Base-by-base conservation (phyloP, 2,113 vertebrate genomes). In the Melanotaenia duboulayi region DNA sequence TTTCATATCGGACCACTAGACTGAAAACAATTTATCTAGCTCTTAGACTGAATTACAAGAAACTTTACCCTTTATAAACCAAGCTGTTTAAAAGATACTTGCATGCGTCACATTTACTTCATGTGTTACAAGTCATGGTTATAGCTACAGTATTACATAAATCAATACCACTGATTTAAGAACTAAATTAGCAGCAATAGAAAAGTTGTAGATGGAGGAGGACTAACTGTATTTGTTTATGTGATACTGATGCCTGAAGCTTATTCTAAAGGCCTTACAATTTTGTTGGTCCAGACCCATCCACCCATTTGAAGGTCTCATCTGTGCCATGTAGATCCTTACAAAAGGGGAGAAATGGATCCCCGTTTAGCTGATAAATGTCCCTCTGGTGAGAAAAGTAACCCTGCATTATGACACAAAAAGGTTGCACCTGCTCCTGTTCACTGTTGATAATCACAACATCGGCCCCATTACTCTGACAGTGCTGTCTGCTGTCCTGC, bases 361-460 rank as follows among this genome's bases (percentile, higher is more conserved):
- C 1, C 17, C 39, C 20, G 58, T 69, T 16, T 49, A 61, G 23
- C 24, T 25, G 48, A 37, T 54, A 50, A 22, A 81, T 52, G 6
- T 17, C 57, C 7, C 2, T 35, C 79, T 81, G 50, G 22, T 44
- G 57, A 50, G 50, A 40, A 20, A 1, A 35, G 28, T n/a, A 17
- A 16, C 24, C 19, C 3, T 57, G 28, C 28, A 57, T n/a, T 7
- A 59, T 23, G 11, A 37, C 2, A 20, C 10, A 39, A 9, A 39
- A 1, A 58, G 2, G n/a, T 7, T 17, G 14, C 12, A 82, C 74
- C 81, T 66, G 60, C 14, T 78, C 65, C 50, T 71, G 32, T 52
- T 57, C 20, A 16, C 44, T 62, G 60, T 35, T 32, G 28, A 71
- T 81, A 22, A 71, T 60, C 23, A 75, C 66, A 55, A 81, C 40